Conservation (phyloP, 2,888 invertebrate species). For the Tuta absoluta region DNA sequence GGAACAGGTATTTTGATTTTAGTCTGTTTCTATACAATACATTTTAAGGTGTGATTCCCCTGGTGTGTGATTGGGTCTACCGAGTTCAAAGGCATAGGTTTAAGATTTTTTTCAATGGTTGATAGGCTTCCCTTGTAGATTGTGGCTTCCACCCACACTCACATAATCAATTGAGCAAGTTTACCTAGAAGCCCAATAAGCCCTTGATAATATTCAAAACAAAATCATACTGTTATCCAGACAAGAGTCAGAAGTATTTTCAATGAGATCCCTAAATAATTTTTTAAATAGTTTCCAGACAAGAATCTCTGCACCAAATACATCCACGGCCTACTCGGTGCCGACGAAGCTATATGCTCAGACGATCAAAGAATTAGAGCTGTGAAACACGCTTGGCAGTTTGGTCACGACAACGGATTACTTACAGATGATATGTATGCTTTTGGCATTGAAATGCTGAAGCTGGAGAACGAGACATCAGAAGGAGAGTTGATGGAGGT, state of each 20-base stretch:
- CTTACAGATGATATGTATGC: slow-evolving; percentile 67
- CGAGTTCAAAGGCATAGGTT: too few species aligned
- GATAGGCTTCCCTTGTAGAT: too few species aligned
- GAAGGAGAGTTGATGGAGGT: slow-evolving; percentile 61
- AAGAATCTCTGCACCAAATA: slow-evolving; percentile 64
- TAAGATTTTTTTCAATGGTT: too few species aligned
- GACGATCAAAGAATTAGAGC: slow-evolving; percentile 59
- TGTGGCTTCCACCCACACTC: too few species aligned
- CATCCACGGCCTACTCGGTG: slow-evolving; percentile 62
- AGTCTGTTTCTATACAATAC: neutral
- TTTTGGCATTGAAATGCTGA: slow-evolving; percentile 67
- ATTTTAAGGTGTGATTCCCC: too few species aligned
- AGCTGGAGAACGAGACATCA: slow-evolving; percentile 55
- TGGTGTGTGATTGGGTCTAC: too few species aligned
- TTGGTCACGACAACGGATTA: slow-evolving; percentile 62
- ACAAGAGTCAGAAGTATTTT: too few species aligned
- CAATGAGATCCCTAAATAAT: neutral
- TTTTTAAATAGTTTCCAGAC: slow-evolving; percentile 63
- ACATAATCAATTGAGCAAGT: too few species aligned
- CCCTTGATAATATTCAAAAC: too few species aligned
- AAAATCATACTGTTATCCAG: too few species aligned
- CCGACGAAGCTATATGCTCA: slow-evolving; percentile 53
- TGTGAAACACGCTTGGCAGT: slow-evolving; percentile 69
- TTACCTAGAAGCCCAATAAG: too few species aligned
- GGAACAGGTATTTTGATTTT: slow-evolving; percentile 46